A percentile compares a stretch with the other conserved stretches of the same genome.
Evolutionary conservation across 2,797 vertebrate genomes (phyloP).

Genomic region (Pygocentrus nattereri): DNA sequence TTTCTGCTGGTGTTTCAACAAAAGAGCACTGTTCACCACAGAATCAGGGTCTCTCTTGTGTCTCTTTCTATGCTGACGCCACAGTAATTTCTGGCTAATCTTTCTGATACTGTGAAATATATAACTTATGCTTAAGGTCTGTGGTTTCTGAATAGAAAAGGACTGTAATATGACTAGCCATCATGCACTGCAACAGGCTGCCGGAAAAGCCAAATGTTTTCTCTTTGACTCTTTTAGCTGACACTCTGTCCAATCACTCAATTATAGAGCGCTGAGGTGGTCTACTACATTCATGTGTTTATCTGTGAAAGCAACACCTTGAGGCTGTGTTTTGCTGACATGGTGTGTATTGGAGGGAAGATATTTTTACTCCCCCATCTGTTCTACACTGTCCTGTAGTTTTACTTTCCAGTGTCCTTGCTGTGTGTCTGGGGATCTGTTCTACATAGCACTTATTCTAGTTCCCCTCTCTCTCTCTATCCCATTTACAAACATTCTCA

Average conservation of each 20-base stretch:
- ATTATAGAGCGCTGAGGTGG: neutral
- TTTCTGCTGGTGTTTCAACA: no score
- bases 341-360: constrained; percentile 56
- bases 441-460: constrained; percentile 72
- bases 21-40: no score
- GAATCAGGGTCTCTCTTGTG: no score
- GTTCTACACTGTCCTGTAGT: constrained; percentile 72
- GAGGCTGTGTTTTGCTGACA: constrained; percentile 62
- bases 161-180: neutral
- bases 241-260: neutral
- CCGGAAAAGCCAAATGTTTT: neutral
- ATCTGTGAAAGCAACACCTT: constrained; percentile 45
- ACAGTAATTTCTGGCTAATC: no score
- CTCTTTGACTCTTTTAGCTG: neutral
- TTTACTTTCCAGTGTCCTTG: constrained; percentile 77
- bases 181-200: neutral
- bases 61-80: no score
- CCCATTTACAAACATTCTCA: constrained; percentile 37
- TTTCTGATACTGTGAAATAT: no score
- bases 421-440: constrained; percentile 75
- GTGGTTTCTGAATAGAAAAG: no score
- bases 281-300: constrained; percentile 19
- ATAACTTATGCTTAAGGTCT: no score
- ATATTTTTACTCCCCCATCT: constrained; percentile 75
- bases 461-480: constrained; percentile 14